Base-by-base conservation (phyloP, 2,888 invertebrate genomes). In the Apamea epomidion region DNA sequence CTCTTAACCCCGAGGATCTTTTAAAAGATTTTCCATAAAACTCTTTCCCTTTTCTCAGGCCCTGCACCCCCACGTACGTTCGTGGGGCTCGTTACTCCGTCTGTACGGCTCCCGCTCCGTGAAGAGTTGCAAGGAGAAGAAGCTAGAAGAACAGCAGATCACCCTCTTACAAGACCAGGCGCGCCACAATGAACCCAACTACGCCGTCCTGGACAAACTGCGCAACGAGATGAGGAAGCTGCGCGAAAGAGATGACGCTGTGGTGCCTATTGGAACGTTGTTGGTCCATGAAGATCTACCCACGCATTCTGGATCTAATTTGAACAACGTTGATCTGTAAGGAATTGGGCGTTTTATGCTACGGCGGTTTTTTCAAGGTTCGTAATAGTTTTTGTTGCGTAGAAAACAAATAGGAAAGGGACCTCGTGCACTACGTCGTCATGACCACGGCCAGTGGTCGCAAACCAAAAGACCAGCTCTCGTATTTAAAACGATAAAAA, bases 21-120 rank as follows among this genome's bases (percentile, higher is more conserved):
- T 21, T 68, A n/a, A 16, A 42, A 65, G 32, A 67, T 67, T 60
- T n/a, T 69, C 18, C 29, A 29, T 68, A 45, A 42, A 45, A 29
- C 45, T 3, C 14, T 7, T 29, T 8, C 1, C 3, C 2, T 51
- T 42, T 16, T 29, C 6, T 10, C 77, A 95, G 98, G 98, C 98
- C 75, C 97, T 99, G 51, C 99, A 99, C 97, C 99, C 99, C 0
- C 99, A 99, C 93, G 98, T 99, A 76, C 98, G 98, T 48, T 99
- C 98, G 3, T 99, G 99, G 99, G 99, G 99, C 76, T 99, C 99
- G 0, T 97, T 99, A 69, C 96, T 99, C 18, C 98, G 99, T 0
- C 97, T 99, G 58, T 99, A 99, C 95, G 99, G 99, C 76, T 99
- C 98, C 90, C 98, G 98, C 64, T 99, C 99, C 8, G 98, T 99